These are phyloP conservation scores for Anticlea derivata DNA, from an alignment of 2,888 invertebrate genomes.

Conservation along the genomic window DNA sequence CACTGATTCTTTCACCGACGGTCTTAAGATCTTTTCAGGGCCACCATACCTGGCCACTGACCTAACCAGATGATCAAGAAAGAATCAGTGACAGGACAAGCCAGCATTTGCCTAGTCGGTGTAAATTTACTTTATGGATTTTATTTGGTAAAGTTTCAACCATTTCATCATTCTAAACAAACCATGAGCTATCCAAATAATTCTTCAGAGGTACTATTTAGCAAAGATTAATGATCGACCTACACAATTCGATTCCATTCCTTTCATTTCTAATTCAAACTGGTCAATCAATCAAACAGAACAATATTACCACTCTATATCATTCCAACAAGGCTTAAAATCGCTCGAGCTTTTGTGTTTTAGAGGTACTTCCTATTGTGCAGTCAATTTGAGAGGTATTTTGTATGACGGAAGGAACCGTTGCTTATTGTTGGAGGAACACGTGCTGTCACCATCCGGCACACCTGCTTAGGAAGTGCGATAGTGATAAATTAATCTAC, in stretches of 20 bases:
- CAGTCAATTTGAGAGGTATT: constrained; percentile 36
- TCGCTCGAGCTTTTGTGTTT: constrained; percentile 14
- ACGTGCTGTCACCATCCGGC: constrained; percentile 61
- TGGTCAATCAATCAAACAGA: constrained; percentile 59
- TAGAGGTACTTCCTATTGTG: constrained; percentile 23
- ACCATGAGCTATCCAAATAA: constrained; percentile 18
- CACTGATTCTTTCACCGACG: too few species aligned
- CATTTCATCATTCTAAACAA: constrained; percentile 10
- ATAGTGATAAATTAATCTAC: constrained; percentile 52
- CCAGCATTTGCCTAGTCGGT: too few species aligned
- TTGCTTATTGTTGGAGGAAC: constrained; percentile 48
- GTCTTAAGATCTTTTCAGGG: too few species aligned
- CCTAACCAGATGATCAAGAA: too few species aligned
- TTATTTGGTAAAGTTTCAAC: neutral
- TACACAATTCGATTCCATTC: constrained; percentile 50
- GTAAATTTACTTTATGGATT: too few species aligned
- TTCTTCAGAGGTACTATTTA: constrained; percentile 37
- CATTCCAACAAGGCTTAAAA: constrained; percentile 10
- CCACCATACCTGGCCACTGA: too few species aligned
- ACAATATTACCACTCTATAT: constrained; percentile 28
- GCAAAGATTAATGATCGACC: constrained; percentile 57
- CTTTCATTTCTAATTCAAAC: constrained; percentile 53
- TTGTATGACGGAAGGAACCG: constrained; percentile 59
- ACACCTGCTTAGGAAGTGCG: constrained; percentile 59
- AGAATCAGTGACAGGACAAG: too few species aligned